phyloP scores from a whole-genome alignment of 2,888 invertebrate genomes.

The Chalcosyrphus nemorum region DNA sequence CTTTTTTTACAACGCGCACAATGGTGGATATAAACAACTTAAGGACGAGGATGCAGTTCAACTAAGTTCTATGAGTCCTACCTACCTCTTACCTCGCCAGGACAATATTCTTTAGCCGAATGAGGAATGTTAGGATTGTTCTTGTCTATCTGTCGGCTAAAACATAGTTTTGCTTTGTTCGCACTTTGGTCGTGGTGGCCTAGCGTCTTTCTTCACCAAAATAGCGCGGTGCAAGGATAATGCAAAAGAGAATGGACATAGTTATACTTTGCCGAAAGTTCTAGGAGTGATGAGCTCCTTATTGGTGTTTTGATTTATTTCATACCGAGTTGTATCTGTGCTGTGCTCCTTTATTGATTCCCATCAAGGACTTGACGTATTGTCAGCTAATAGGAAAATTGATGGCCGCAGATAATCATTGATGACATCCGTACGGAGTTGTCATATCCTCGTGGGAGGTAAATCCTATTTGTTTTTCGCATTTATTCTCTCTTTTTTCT shows the following conservation, averaged over 20 bases:
- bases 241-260: conserved; percentile 65
- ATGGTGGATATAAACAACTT: conserved; percentile 46
- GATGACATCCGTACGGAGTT: conserved; percentile 24
- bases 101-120: not conserved
- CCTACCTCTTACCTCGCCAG: not conserved
- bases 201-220: not conserved
- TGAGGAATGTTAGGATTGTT: conserved; percentile 6
- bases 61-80: conserved; percentile 30
- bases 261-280: conserved; percentile 54
- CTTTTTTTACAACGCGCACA: conserved; percentile 54
- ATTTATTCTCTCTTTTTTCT: not conserved
- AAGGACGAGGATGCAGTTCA: not conserved
- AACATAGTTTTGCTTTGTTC: conserved; percentile 61
- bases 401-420: conserved; percentile 32
- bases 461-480: not conserved
- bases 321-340: conserved; percentile 15
- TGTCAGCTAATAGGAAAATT: conserved; percentile 49
- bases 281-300: not conserved
- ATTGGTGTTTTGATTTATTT: conserved; percentile 53
- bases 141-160: conserved; percentile 30
- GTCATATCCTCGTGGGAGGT: not conserved
- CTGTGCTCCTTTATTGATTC: not conserved
- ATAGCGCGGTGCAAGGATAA: conserved; percentile 45
- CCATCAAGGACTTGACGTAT: conserved; percentile 53
- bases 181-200: conserved; percentile 49